Percentiles rank a stretch among this genome's conserved stretches.
These are phyloP conservation scores for Elachura formosa DNA, from an alignment of 2,113 vertebrate species.

Conservation along the genomic window DNA sequence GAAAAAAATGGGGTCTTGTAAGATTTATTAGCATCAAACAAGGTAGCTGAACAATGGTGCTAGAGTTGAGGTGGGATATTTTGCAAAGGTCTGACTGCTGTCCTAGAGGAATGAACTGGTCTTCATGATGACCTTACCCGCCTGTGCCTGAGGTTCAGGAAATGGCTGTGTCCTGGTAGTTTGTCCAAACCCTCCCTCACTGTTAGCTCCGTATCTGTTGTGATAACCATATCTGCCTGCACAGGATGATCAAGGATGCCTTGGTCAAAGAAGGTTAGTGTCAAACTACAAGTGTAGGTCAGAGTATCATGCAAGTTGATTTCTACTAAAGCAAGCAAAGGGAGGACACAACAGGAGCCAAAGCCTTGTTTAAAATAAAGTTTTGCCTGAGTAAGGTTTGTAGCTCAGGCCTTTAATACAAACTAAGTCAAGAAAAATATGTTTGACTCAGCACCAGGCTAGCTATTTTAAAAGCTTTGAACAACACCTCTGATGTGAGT, in stretches of 20 bases:
- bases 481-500: conserved; percentile 3
- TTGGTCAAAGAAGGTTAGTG: neutral
- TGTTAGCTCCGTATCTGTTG: neutral
- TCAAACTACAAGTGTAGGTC: neutral
- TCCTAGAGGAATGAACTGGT: neutral
- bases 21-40: neutral
- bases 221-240: neutral
- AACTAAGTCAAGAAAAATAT: conserved; percentile 4
- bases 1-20: neutral
- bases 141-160: neutral
- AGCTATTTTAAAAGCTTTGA: conserved; percentile 43
- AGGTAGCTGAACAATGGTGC: neutral
- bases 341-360: neutral
- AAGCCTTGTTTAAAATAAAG: neutral
- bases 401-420: neutral
- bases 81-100: neutral
- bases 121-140: rapidly evolving
- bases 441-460: conserved; percentile 6
- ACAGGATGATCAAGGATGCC: neutral
- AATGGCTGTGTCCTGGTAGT: neutral
- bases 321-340: neutral
- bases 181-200: neutral
- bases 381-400: neutral
- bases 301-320: neutral
- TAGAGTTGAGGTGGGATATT: neutral